Evolutionary conservation across 2,888 invertebrate genomes (phyloP), one percentile per base, ranked within the genome.

Genomic region (Dryadula phaetusa): DNA sequence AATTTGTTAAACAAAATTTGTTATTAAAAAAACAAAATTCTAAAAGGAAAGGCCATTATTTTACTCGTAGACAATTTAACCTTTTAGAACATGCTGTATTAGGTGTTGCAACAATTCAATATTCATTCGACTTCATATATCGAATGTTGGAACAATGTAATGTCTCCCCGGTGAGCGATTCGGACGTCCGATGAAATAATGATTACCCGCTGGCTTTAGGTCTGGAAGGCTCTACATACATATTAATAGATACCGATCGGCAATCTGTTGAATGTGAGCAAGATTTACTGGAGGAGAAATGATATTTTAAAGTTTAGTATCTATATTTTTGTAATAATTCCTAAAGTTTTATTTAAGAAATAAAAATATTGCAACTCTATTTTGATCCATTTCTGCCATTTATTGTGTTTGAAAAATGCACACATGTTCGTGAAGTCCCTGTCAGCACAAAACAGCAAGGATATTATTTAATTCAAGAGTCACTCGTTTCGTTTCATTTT

Each of bases 151-250:
- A 69, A 71, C 78, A 78, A 79, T 78, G 79, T 82, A 84, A 86
- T 84, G 79, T 74, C 79, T 85, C 88, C 87, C 88, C 54, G 53
- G 86, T 70, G 87, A 71, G 72, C 82, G 75, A 82, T 74, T 77
- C 79, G 66, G 75, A 72, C 75, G 78, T 77, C 81, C 83, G 84
- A 85, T 87, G 87, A 86, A 87, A 87, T 87, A 87, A 85, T 87
- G 83, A 87, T 85, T 82, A 81, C 76, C 74, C 64, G 32, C 66
- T 66, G 64, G 69, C 67, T 70, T 63, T 64, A 46, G 66, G 34
- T 60, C 53, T 67, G 22, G 47, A 22, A 16, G 49, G 49, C 75
- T 74, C 72, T 72, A 79, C 77, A 75, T 77, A 80, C 82, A 85
- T 84, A 83, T 84, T 84, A 82, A 82, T 82, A 81, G 80, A 72